phyloP scores from a whole-genome alignment of 1,140 invertebrate species.

The Ips nitidus region DNA sequence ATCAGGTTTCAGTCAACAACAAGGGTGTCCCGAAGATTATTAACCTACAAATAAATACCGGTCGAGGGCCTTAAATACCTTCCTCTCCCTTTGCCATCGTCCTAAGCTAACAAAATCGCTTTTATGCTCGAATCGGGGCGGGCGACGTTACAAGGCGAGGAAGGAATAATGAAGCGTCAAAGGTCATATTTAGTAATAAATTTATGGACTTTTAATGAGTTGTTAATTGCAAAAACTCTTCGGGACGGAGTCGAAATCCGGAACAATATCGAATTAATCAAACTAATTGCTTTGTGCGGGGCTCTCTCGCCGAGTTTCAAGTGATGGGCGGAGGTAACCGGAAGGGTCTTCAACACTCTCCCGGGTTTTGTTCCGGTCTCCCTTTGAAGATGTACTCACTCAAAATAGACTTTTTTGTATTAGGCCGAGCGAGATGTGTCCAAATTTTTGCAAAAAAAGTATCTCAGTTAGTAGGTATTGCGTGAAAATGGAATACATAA shows the following conservation, averaged over 20 bases:
- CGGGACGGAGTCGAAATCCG: conserved; percentile 32
- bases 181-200: conserved; percentile 32
- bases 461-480: no score
- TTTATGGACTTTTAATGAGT: conserved; percentile 36
- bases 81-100: neutral
- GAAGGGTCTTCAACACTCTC: no score
- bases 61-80: conserved; percentile 1
- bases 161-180: conserved; percentile 34
- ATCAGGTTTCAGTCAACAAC: no score
- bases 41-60: conserved; percentile 20
- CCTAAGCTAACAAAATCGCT: neutral
- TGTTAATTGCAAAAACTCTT: conserved; percentile 34
- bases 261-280: conserved; percentile 40
- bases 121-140: no score
- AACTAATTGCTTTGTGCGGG: conserved; percentile 36
- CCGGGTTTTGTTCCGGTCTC: neutral
- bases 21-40: neutral
- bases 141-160: no score
- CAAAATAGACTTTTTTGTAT: no score
- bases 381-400: neutral
- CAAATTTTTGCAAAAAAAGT: no score
- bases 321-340: conserved; percentile 14
- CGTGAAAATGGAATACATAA: no score
- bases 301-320: conserved; percentile 24
- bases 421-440: no score